Percentiles rank a stretch among this genome's conserved stretches.
Conservation (phyloP, 2,888 invertebrate species). For the Leptothorax acervorum region DNA sequence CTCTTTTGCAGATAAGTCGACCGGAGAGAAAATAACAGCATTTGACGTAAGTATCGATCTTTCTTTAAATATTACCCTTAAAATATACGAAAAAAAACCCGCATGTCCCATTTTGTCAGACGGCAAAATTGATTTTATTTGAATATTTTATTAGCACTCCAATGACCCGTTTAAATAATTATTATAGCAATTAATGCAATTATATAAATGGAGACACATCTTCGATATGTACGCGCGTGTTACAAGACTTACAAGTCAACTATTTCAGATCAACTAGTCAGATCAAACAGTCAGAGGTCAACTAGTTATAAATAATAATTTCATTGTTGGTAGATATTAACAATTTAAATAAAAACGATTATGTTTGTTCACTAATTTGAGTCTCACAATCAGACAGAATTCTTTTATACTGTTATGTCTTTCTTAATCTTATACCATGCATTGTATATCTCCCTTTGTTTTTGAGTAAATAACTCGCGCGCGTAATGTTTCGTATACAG, state of each 20-base stretch:
- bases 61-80: conserved; percentile 2
- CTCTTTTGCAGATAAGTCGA: conserved; percentile 87
- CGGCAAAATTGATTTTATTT: not conserved
- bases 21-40: conserved; percentile 88
- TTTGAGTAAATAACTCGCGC: not conserved
- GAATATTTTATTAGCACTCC: not conserved
- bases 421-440: not conserved
- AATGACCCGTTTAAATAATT: conserved; percentile 20
- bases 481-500: not conserved
- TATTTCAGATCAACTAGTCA: too few relatives aligned
- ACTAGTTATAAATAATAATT: not conserved
- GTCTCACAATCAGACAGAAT: not conserved
- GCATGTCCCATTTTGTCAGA: not conserved
- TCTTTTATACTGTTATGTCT: not conserved
- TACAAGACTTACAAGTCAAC: too few relatives aligned
- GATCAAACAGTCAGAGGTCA: not conserved
- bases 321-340: not conserved
- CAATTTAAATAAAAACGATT: not conserved
- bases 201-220: not conserved
- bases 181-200: conserved; percentile 1
- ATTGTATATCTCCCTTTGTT: not conserved
- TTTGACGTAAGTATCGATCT: conserved; percentile 88
- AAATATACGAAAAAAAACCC: not conserved
- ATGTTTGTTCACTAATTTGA: not conserved
- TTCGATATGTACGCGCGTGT: not conserved